phyloP scores from a whole-genome alignment of 2,797 vertebrate genomes.

The Iguana delicatissima region DNA sequence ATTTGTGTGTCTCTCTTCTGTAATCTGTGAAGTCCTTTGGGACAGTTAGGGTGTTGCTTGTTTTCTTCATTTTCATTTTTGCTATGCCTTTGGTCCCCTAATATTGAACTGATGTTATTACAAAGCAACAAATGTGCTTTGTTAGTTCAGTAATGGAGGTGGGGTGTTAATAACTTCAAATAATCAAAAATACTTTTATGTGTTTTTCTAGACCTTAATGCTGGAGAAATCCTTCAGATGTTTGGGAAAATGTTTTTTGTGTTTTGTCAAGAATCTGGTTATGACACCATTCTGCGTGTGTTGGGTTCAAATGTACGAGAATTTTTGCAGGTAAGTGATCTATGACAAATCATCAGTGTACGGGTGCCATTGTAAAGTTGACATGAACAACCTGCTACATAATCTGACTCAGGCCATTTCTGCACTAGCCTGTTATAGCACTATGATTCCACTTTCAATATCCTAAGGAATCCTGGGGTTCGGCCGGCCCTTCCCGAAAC shows the following conservation, averaged over 20 bases:
- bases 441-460: too few relatives aligned
- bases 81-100: background rate
- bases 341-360: constrained; percentile 37
- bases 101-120: background rate
- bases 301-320: constrained; percentile 97
- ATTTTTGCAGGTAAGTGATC: constrained; percentile 92
- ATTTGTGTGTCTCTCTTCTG: background rate
- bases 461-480: too few relatives aligned
- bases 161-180: background rate
- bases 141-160: background rate
- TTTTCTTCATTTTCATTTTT: background rate
- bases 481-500: too few relatives aligned
- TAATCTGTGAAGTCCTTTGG: background rate
- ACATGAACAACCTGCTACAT: background rate
- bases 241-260: constrained; percentile 99
- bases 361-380: background rate
- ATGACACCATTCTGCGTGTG: constrained; percentile 96
- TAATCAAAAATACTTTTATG: constrained; percentile 23
- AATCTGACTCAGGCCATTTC: background rate
- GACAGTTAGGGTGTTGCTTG: background rate
- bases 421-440: too few relatives aligned
- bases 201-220: constrained; percentile 90
- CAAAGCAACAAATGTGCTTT: background rate
- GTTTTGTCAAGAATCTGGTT: constrained; percentile 99
- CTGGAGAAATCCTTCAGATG: constrained; percentile 97